A percentile compares a stretch with the other conserved stretches of the same genome.
phyloP scores from a whole-genome alignment of 2,113 vertebrate species.

The Gavialis gangeticus region DNA sequence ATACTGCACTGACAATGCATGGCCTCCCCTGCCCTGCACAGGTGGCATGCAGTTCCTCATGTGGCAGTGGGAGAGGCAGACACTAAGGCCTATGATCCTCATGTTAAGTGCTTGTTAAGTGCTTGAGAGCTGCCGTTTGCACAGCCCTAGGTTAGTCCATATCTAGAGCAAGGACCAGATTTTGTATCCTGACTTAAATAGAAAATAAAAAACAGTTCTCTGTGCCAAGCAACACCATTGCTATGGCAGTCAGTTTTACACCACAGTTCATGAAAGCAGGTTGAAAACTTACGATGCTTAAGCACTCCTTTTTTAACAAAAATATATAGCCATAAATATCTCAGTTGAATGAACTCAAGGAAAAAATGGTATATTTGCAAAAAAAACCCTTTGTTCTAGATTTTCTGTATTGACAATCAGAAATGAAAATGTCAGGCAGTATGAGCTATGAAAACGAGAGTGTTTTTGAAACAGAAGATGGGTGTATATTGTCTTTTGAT shows the following conservation, averaged over 20 bases:
- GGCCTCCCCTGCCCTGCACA: too few relatives aligned
- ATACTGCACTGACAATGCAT: too few relatives aligned
- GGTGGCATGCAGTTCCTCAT: too few relatives aligned
- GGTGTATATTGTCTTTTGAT: neutral
- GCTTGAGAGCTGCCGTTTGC: too few relatives aligned
- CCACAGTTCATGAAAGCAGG: neutral
- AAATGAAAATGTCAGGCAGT: neutral
- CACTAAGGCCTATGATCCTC: too few relatives aligned
- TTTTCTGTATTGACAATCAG: neutral
- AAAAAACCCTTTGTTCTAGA: neutral
- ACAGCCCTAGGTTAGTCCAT: too few relatives aligned
- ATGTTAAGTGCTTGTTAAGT: too few relatives aligned
- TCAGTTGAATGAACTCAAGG: neutral
- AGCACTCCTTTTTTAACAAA: neutral
- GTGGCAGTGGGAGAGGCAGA: too few relatives aligned
- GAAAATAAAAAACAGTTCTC: neutral
- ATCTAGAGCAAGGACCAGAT: neutral
- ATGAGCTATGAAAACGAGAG: neutral
- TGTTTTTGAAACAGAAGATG: slow-evolving; percentile 2
- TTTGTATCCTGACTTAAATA: neutral
- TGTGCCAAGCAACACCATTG: neutral
- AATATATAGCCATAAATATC: neutral
- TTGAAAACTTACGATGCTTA: neutral
- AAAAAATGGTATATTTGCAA: neutral
- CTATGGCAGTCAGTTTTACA: neutral